Evolutionary conservation across 1,140 invertebrate genomes (phyloP), one percentile per base, ranked within the genome.

Genomic region (Pomacea maculata): DNA sequence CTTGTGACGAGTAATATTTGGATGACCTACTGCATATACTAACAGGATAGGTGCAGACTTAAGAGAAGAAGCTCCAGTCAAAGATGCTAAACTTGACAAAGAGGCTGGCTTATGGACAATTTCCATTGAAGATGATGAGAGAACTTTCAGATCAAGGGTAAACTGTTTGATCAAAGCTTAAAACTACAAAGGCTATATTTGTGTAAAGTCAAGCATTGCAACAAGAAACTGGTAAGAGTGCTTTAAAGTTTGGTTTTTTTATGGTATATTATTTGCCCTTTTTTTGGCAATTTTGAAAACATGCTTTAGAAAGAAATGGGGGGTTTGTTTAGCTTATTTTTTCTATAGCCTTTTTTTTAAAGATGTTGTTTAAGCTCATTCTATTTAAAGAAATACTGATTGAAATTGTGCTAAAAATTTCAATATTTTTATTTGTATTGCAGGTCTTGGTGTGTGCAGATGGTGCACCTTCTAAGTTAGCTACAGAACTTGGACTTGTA

Each of bases 381-480:
- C 64, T 65, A 17, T 65, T n/a, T 4, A 45, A 45, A 45, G 6
- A 45, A 61, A 61, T 61, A 6, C 3, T 6, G 57, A 61, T 61
- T 8, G 15, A 14, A 8, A 61, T 70, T 70, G 21, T 14, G n/a
- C 11, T n/a, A 3, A 34, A 70, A 25, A 25, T 14, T 54, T 25
- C 57, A 8, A 55, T 55, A 61, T 8, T n/a, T 83, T 9, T 52
- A 1, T 67, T 68, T 21, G 61, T 75, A 34, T 78, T 45, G 1
- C 63, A 89, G 88, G 84, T 89, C 19, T 78, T 89, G 76, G 85
- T 89, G 14, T 88, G 88, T 86, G 85, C 87, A 8, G 88, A 89
- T 83, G 88, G 88, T 55, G 85, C 88, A 14, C 83, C 87, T 0
- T 89, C 88, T 14, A 81, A 83, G 65, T 80, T 89, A 15, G 88